These are phyloP conservation scores for Enteromius argenteus DNA, from an alignment of 2,797 vertebrate genomes.

Conservation along the genomic window DNA sequence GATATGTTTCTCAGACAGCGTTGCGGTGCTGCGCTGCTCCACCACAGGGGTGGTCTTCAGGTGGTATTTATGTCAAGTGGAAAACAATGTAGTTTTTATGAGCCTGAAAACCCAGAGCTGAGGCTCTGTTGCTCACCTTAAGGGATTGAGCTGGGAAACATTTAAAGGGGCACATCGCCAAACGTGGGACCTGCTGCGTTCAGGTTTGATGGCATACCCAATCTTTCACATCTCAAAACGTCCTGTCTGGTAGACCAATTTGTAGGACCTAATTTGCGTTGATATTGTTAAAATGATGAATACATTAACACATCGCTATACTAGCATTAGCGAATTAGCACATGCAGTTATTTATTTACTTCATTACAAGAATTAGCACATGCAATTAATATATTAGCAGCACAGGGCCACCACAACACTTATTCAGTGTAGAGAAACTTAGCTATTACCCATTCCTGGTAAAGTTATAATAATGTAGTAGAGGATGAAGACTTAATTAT, in stretches of 20 bases:
- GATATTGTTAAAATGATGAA: background rate
- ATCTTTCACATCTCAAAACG: constrained; percentile 2
- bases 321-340: constrained; percentile 25
- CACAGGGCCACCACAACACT: background rate
- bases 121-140: constrained; percentile 4
- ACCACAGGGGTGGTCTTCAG: constrained; percentile 54
- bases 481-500: background rate
- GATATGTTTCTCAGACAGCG: constrained; percentile 51
- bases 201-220: background rate
- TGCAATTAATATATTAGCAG: background rate
- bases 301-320: background rate
- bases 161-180: constrained; percentile 14
- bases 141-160: constrained; percentile 12
- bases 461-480: background rate
- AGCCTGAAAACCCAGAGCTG: constrained; percentile 32
- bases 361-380: background rate
- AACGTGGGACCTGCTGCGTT: background rate
- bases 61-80: constrained; percentile 51
- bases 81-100: constrained; percentile 47
- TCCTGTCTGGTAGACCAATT: background rate
- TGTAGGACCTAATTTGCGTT: background rate
- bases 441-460: background rate
- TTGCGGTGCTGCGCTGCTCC: constrained; percentile 27
- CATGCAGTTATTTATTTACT: background rate
- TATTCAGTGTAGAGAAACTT: background rate